These are phyloP conservation scores for Hypanus sabinus DNA, from an alignment of 2,113 vertebrate species.

Conservation along the genomic window DNA sequence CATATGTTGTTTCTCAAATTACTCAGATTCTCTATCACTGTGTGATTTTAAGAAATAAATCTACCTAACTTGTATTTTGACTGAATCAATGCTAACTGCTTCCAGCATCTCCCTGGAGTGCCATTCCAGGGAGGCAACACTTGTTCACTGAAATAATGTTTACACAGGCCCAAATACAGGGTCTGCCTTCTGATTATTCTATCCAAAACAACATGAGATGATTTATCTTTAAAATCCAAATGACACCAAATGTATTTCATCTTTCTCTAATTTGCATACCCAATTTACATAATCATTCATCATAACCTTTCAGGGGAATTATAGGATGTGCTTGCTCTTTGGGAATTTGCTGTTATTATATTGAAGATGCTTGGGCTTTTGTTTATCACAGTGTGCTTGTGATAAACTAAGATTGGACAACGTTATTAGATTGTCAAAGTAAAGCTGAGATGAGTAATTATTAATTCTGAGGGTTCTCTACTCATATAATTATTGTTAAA, in stretches of 20 bases:
- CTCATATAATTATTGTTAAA: background rate
- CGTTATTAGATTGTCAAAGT: constrained; percentile 24
- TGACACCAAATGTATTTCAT: background rate
- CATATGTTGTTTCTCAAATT: background rate
- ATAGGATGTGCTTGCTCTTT: background rate
- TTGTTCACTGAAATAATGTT: background rate
- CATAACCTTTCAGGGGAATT: background rate
- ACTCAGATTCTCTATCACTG: background rate
- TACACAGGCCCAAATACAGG: background rate
- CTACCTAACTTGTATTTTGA: background rate
- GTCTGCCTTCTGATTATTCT: background rate
- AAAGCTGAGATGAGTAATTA: background rate
- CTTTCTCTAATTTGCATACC: background rate
- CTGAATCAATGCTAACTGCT: background rate
- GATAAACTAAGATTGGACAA: constrained; percentile 1
- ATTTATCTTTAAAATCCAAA: background rate
- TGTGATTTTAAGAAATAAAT: background rate
- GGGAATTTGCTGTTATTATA: background rate
- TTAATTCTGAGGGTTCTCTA: background rate
- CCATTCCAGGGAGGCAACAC: background rate
- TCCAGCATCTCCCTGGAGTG: background rate
- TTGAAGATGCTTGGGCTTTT: background rate
- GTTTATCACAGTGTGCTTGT: background rate
- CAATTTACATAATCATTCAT: background rate
- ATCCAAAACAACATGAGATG: background rate